These are phyloP conservation scores for Malthinus flaveolus DNA, from an alignment of 2,888 invertebrate species.

Conservation along the genomic window DNA sequence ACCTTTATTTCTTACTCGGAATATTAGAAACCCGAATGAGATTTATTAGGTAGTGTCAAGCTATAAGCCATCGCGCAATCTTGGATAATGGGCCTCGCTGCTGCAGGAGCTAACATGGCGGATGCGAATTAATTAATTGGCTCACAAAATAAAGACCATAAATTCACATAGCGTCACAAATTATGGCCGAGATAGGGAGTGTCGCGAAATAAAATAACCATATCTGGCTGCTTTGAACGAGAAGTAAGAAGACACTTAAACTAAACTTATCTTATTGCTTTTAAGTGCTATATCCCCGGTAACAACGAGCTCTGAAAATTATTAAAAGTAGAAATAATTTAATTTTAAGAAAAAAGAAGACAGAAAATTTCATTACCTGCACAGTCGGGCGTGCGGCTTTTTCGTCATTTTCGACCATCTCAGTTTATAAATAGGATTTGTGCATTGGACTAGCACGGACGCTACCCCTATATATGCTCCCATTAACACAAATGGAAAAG, in stretches of 20 bases:
- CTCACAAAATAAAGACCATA: constrained; percentile 58
- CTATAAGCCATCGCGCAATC: constrained; percentile 55
- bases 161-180: constrained; percentile 57
- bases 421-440: constrained; percentile 48
- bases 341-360: constrained; percentile 3
- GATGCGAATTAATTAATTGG: constrained; percentile 57
- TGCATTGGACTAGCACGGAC: constrained; percentile 41
- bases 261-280: constrained; percentile 20
- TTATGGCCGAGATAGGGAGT: constrained; percentile 56
- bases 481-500: constrained; percentile 55
- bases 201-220: constrained; percentile 57
- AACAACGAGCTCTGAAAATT: neutral
- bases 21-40: constrained; percentile 54
- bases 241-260: constrained; percentile 29
- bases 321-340: neutral
- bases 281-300: constrained; percentile 12
- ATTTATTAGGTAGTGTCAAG: constrained; percentile 53
- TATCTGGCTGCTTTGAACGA: constrained; percentile 47
- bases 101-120: constrained; percentile 49
- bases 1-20: constrained; percentile 40
- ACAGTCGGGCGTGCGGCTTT: constrained; percentile 27
- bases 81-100: constrained; percentile 54
- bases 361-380: constrained; percentile 26
- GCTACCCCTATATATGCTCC: constrained; percentile 46
- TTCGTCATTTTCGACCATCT: constrained; percentile 29